Evolutionary conservation across 2,888 invertebrate genomes (phyloP).

Genomic region (Morpho deidamia): DNA sequence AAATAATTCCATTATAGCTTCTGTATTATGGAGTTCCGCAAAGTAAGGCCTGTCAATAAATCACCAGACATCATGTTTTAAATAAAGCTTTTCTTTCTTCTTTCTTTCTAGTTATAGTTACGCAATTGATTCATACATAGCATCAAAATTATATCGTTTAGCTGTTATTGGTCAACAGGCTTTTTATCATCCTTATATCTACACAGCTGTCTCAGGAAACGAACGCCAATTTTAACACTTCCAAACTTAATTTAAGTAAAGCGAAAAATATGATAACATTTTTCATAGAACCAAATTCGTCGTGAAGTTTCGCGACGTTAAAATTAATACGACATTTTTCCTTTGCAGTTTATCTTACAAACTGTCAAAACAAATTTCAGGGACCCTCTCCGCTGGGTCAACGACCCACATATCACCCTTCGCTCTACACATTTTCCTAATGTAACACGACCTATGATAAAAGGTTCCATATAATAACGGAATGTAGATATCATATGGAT

Average conservation of each 20-base stretch:
- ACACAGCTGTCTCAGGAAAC: too few species aligned
- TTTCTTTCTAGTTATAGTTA: too few species aligned
- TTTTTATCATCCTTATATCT: too few species aligned
- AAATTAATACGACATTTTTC: constrained; percentile 17
- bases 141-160: too few species aligned
- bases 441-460: constrained; percentile 29
- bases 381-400: constrained; percentile 19
- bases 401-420: constrained; percentile 24
- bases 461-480: constrained; percentile 23
- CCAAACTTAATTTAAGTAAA: not conserved
- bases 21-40: too few species aligned
- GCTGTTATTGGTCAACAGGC: too few species aligned
- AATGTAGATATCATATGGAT: constrained; percentile 18
- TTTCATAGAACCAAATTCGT: not conserved
- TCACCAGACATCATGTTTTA: too few species aligned
- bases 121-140: too few species aligned
- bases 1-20: too few species aligned
- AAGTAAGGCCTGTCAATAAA: too few species aligned
- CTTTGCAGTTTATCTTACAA: constrained; percentile 17
- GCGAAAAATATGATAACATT: not conserved
- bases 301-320: not conserved
- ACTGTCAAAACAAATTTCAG: constrained; percentile 20
- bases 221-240: too few species aligned
- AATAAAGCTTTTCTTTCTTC: too few species aligned
- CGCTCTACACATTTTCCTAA: constrained; percentile 27